phyloP scores from a whole-genome alignment of 2,797 vertebrate genomes.

The Chelonia mydas region DNA sequence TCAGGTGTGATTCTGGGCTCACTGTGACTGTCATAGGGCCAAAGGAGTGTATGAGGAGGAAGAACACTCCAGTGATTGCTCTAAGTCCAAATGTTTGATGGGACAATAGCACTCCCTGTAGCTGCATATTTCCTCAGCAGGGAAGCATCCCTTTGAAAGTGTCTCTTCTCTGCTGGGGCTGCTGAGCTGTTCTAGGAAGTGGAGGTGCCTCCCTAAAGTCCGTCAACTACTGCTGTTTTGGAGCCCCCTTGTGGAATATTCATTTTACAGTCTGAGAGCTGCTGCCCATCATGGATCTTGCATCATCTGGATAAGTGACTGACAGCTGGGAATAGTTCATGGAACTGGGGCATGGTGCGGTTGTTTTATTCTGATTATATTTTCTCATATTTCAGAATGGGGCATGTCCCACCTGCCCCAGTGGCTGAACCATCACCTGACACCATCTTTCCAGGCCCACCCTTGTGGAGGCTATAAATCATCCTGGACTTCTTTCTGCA shows the following conservation, averaged over 20 bases:
- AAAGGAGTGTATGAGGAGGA: not conserved
- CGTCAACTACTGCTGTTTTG: not conserved
- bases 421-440: not conserved
- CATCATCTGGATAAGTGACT: not conserved
- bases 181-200: not conserved
- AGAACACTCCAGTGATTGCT: not conserved
- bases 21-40: not conserved
- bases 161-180: rapidly evolving
- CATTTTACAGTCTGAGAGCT: not conserved
- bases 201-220: not conserved
- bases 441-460: not conserved
- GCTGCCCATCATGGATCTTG: not conserved
- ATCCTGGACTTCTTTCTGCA: not conserved
- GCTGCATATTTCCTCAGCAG: rapidly evolving
- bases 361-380: not conserved
- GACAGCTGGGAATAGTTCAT: not conserved
- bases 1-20: not conserved
- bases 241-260: not conserved
- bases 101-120: not conserved
- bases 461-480: not conserved
- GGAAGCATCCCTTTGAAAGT: rapidly evolving
- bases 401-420: not conserved
- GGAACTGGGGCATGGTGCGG: not conserved
- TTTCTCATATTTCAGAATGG: not conserved
- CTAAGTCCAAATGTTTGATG: not conserved